Conservation (phyloP, 1,140 invertebrate genomes). For the Drosophila bocki region DNA sequence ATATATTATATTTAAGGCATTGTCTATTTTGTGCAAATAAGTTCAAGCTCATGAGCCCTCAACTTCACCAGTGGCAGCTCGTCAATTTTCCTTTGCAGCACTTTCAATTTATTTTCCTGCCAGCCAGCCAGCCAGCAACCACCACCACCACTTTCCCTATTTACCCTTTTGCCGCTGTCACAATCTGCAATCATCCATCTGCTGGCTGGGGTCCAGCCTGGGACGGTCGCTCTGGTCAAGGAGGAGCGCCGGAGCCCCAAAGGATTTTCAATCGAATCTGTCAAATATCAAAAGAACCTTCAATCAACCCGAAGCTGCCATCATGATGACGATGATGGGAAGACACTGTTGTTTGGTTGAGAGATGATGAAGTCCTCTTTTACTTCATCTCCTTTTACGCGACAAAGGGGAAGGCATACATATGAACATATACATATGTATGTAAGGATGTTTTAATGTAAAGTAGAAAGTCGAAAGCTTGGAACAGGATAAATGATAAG, state of each 20-base stretch:
- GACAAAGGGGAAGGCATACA: conserved; percentile 56
- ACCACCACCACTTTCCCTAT: conserved; percentile 47
- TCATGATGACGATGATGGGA: conserved; percentile 36
- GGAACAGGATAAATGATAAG: background rate
- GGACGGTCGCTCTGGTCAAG: conserved; percentile 55
- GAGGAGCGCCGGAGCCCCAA: conserved; percentile 60
- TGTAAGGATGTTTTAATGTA: background rate
- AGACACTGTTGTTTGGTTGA: conserved; percentile 50
- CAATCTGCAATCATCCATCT: conserved; percentile 75
- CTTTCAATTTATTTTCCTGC: conserved; percentile 76
- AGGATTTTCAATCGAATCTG: conserved; percentile 85
- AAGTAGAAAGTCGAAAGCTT: background rate
- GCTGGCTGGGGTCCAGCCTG: conserved; percentile 47
- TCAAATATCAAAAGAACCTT: conserved; percentile 84
- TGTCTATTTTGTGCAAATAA: conserved; percentile 74
- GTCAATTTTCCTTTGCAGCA: conserved; percentile 72
- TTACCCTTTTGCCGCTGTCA: conserved; percentile 79
- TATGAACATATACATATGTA: too few relatives aligned
- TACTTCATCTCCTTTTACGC: conserved; percentile 47
- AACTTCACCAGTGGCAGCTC: conserved; percentile 48
- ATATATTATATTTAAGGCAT: conserved; percentile 46
- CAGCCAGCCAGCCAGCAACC: conserved; percentile 12
- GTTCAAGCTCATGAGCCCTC: conserved; percentile 69
- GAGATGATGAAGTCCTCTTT: conserved; percentile 69
- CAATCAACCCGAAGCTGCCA: conserved; percentile 69